A percentile compares a stretch with the other conserved stretches of the same genome.
Evolutionary conservation across 2,888 invertebrate genomes (phyloP).

Genomic region (Orthonychiurus folsomi): DNA sequence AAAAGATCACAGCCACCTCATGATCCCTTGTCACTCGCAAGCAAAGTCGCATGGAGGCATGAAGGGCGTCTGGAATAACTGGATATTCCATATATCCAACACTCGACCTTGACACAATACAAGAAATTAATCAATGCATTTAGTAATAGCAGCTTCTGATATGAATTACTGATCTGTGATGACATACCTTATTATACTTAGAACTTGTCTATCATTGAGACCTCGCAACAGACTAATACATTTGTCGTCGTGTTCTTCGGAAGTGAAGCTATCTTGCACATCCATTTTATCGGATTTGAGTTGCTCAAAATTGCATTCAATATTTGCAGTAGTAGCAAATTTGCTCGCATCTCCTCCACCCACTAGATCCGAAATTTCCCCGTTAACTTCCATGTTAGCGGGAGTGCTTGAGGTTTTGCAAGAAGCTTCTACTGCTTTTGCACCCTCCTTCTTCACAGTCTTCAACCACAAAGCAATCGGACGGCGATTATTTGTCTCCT

Average conservation of each 20-base stretch:
- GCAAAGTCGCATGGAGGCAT: conserved; percentile 64
- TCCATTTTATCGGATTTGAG: neutral
- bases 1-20: conserved; percentile 62
- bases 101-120: conserved; percentile 47
- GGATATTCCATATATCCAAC: conserved; percentile 60
- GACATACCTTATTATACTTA: neutral
- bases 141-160: no score
- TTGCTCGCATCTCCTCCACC: neutral
- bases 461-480: conserved; percentile 59
- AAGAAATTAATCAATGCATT: no score
- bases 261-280: neutral
- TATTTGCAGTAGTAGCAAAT: neutral
- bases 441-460: neutral
- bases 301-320: no score
- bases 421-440: neutral
- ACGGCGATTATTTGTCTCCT: conserved; percentile 70
- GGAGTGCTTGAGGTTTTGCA: neutral
- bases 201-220: neutral
- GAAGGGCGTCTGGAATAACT: conserved; percentile 65
- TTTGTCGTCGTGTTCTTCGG: neutral
- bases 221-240: neutral
- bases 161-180: no score
- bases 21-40: conserved; percentile 65
- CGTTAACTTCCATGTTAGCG: neutral
- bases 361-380: neutral